Conservation (phyloP, 2,113 vertebrate species). For the Pteronura brasiliensis region DNA sequence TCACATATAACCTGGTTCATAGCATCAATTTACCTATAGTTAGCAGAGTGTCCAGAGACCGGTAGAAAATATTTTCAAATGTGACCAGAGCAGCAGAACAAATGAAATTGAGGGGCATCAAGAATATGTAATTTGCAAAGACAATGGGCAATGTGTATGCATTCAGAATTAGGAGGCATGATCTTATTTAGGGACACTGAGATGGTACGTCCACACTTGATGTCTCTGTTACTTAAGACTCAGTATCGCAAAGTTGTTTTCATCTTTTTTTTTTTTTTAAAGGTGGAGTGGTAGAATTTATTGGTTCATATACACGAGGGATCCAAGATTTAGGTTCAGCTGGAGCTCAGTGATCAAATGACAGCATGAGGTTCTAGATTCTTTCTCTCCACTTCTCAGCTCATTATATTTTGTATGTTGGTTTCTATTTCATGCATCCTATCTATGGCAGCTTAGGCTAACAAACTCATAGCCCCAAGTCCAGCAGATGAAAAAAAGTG, state of each 20-base stretch:
- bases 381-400: not conserved
- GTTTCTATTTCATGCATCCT: slow-evolving; percentile 1
- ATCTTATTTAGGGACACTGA: not conserved
- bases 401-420: not conserved
- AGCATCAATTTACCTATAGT: not conserved
- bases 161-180: not conserved
- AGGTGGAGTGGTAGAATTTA: not conserved
- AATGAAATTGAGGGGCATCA: not conserved
- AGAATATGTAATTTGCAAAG: not conserved
- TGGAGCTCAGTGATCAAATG: not conserved
- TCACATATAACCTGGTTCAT: not conserved
- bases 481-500: not conserved
- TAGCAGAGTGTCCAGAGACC: not conserved
- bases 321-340: not conserved
- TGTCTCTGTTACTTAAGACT: not conserved
- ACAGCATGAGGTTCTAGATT: not conserved
- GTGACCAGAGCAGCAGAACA: not conserved
- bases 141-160: not conserved
- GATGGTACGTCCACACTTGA: not conserved
- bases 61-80: slow-evolving; percentile 17
- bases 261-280: not conserved
- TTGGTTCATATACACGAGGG: not conserved
- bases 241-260: not conserved
- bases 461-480: not conserved
- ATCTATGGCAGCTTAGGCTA: not conserved